These are phyloP conservation scores for Epinephelus fuscoguttatus DNA, from an alignment of 2,113 vertebrate species.

Conservation along the genomic window DNA sequence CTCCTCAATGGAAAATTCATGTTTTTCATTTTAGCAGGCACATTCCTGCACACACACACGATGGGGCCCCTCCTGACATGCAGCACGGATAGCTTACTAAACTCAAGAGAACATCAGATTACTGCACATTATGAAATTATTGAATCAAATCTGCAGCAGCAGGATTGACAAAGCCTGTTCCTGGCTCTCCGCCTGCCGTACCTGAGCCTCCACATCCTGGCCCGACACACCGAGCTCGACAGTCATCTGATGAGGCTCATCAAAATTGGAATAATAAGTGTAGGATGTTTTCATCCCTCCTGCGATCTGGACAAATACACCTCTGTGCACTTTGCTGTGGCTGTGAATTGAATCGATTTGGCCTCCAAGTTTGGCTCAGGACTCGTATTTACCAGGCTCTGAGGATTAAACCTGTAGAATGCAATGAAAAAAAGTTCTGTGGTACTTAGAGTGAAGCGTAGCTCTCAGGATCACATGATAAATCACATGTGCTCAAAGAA, in stretches of 20 bases:
- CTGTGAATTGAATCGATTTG: background rate
- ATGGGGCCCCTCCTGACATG: conserved; percentile 39
- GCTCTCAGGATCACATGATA: background rate
- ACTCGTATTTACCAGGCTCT: background rate
- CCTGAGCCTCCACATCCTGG: conserved; percentile 1
- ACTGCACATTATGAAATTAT: conserved; percentile 41
- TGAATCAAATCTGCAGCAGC: conserved; percentile 21
- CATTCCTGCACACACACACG: conserved; percentile 51
- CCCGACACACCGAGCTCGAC: background rate
- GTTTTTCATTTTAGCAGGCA: conserved; percentile 53
- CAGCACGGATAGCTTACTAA: conserved; percentile 18
- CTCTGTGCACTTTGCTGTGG: background rate
- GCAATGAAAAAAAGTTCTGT: background rate
- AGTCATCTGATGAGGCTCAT: conserved; percentile 40
- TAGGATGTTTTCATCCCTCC: conserved; percentile 1
- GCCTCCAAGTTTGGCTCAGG: background rate
- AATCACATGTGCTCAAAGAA: no score
- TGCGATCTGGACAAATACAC: background rate
- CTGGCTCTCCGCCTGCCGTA: background rate
- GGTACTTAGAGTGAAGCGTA: background rate
- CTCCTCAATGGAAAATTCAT: conserved; percentile 54
- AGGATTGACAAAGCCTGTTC: conserved; percentile 22
- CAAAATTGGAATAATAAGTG: conserved; percentile 41
- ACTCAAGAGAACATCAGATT: conserved; percentile 47
- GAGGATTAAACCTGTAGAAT: background rate